A percentile compares a stretch with the other conserved stretches of the same genome.
Evolutionary conservation across 1,140 invertebrate species (phyloP).

Genomic region (Mylabris phalerata): DNA sequence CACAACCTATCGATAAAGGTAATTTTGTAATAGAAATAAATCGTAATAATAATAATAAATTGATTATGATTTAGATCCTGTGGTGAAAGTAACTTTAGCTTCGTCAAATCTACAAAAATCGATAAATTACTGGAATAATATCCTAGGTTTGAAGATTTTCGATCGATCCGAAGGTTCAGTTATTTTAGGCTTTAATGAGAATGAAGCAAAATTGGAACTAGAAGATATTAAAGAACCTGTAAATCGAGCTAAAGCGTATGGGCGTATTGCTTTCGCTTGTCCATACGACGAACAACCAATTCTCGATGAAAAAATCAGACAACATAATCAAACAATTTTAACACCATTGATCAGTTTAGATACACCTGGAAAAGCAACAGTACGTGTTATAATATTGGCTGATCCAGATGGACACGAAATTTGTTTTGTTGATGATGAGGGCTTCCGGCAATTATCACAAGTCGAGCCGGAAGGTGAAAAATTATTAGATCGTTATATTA

Average conservation of each 20-base stretch:
- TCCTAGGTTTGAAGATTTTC: constrained; percentile 68
- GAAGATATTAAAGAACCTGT: constrained; percentile 60
- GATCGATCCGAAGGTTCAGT: constrained; percentile 52
- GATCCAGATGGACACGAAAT: constrained; percentile 98
- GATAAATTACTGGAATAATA: constrained; percentile 73
- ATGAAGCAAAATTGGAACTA: constrained; percentile 72
- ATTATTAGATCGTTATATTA: constrained; percentile 73
- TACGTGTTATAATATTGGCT: constrained; percentile 89
- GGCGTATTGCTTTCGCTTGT: constrained; percentile 89
- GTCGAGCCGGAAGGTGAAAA: constrained; percentile 76
- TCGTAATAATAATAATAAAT: neutral
- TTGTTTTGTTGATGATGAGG: constrained; percentile 97
- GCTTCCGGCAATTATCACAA: constrained; percentile 80
- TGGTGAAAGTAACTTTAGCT: constrained; percentile 72
- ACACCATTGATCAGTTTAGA: constrained; percentile 84
- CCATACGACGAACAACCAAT: constrained; percentile 65
- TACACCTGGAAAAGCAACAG: constrained; percentile 94
- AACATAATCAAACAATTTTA: constrained; percentile 68
- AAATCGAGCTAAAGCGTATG: constrained; percentile 86
- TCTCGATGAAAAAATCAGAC: constrained; percentile 69
- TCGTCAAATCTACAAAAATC: constrained; percentile 72
- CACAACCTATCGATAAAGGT: constrained; percentile 58
- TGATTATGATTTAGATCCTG: constrained; percentile 57
- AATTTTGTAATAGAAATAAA: constrained; percentile 9
- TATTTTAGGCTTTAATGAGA: constrained; percentile 62